Base-by-base conservation (phyloP, 1,140 invertebrate species). In the Lordiphosa stackelbergi region DNA sequence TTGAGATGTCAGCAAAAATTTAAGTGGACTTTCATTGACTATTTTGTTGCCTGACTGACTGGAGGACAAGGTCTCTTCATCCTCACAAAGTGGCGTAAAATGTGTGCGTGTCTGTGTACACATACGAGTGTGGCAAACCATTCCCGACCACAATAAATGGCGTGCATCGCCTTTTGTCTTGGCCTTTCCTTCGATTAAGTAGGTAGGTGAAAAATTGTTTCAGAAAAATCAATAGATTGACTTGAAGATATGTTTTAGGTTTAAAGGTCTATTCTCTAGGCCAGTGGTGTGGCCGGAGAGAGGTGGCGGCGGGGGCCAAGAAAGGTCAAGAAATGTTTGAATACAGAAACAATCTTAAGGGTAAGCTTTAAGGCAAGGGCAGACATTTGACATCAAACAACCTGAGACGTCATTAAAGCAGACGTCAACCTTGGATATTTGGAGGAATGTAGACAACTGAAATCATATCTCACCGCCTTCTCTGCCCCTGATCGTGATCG, bases 1-100 rank as follows among this genome's bases (percentile, higher is more conserved):
- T 81, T 81, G 75, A 81, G 68, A 83, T 81, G 75, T 83, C 75
- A 74, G 72, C 72, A 69, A 69, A 83, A 83, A 83, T 77, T 79
- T 70, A 83, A 83, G 77, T 83, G 75, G 77, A 83, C 77, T 81
- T 81, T 81, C 77, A 81, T 81, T 77, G 75, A 81, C 74, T 79
- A 66, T 57, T 78, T 66, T 79, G 59, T 65, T 53, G 73, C 47
- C 46, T 71, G 59, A 34, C 48, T 74, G 71, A 31, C 45, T 58
- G 71, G 48, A 53, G 64, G 45, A 61, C 41, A 53, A 64, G 63
- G 55, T 52, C 61, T 46, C 19, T 28, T 47, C 49, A 41, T 35
- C 51, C 35, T 49, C 38, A 54, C 19, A 13, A 51, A 62, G 51
- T 54, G 46, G 60, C 69, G 49, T 69, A 60, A 55, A 52, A 57